Evolutionary conservation across 2,888 invertebrate genomes (phyloP).

Genomic region (Microctonus aethiopoides): DNA sequence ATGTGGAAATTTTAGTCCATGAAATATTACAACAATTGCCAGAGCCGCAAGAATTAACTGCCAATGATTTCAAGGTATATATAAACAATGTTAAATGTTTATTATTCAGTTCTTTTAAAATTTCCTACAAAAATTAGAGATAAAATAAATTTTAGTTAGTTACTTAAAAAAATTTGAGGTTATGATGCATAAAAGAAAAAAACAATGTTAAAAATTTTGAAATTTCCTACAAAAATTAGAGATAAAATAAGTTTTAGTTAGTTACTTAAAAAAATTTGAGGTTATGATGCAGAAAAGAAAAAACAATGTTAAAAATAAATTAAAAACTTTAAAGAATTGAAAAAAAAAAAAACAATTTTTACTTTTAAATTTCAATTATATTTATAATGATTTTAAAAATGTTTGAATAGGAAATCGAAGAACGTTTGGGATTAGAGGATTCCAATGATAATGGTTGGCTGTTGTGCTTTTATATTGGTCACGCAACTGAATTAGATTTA

Average conservation of each 20-base stretch:
- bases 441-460: slow-evolving; percentile 68
- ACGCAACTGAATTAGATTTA: slow-evolving; percentile 69
- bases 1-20: slow-evolving; percentile 71
- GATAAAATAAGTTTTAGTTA: no score
- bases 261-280: no score
- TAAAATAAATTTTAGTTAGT: no score
- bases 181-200: neutral
- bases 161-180: no score
- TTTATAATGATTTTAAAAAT: no score
- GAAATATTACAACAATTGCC: slow-evolving; percentile 73
- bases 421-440: slow-evolving; percentile 43
- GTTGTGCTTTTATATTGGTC: slow-evolving; percentile 70
- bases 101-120: no score
- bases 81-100: neutral
- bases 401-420: slow-evolving; percentile 60
- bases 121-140: no score
- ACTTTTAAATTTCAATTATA: slow-evolving; percentile 12
- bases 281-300: no score
- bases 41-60: slow-evolving; percentile 71
- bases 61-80: slow-evolving; percentile 72
- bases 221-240: no score
- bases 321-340: no score
- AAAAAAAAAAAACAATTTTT: neutral
- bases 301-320: neutral
- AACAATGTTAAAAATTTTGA: no score